Evolutionary conservation across 2,113 vertebrate species (phyloP), one percentile per base, ranked within the genome.

Genomic region (Mixornis gularis): DNA sequence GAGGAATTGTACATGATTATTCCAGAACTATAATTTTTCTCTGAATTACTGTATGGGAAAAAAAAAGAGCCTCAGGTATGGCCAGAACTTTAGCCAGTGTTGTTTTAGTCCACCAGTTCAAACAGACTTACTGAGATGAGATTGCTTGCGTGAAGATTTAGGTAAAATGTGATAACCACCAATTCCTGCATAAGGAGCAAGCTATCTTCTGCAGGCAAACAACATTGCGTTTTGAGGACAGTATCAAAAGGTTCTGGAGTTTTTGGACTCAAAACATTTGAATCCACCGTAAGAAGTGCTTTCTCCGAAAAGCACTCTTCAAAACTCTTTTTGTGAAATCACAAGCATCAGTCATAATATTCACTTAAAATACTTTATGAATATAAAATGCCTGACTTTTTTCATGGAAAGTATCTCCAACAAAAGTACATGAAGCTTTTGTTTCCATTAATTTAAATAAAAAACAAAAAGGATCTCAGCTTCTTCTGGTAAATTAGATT

Each of bases 211-310:
- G 16, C 4, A 34, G 30, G 26, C 21, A 87, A 77, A 43, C 2
- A 27, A 15, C 5, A 27, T 2, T 78, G 30, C 14, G 58, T 58
- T 85, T 78, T 19, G 20, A 51, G 4, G 9, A 12, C n/a, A 70
- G 6, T 22, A 46, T 30, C 13, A 77, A 63, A 15, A 55, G 3
- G 2, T 55, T 74, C 13, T n/a, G 3, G 0, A 3, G 0, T 17
- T 66, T 65, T 77, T 69, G 6, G 2, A 34, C 30, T 46, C 40
- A 38, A 71, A 79, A 25, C 43, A 43, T 52, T 63, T 90, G 9
- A 72, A 38, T 59, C 2, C 3, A 3, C 5, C 1, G 1, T 43
- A 48, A 60, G 10, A 71, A 56, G 46, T 22, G 46, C 46, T 74
- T 65, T 74, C 25, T 74, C 32, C 0, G 0, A 49, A 59, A 73